Conservation (phyloP, 2,113 vertebrate species). For the Galeopterus variegatus region DNA sequence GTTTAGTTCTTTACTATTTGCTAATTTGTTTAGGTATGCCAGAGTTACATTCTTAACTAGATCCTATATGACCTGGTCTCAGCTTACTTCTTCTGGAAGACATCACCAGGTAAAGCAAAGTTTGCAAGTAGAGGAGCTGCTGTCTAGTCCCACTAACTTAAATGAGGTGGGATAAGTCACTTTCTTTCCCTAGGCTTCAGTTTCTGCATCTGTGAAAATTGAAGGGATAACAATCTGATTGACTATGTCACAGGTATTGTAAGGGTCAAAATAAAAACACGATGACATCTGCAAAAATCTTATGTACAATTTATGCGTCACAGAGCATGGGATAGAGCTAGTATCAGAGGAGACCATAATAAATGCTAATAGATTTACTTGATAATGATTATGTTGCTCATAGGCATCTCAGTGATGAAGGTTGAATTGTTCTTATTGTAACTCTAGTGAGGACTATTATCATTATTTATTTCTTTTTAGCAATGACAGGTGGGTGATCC, state of each 20-base stretch:
- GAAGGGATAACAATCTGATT: background rate
- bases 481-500: background rate
- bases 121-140: background rate
- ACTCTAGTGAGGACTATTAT: background rate
- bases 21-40: background rate
- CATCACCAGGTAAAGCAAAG: background rate
- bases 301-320: background rate
- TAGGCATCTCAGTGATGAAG: background rate
- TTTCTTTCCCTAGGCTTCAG: background rate
- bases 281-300: background rate
- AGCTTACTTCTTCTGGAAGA: background rate
- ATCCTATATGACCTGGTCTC: background rate
- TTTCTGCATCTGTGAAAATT: background rate
- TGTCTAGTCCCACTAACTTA: too few species aligned
- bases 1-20: background rate
- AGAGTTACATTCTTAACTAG: background rate
- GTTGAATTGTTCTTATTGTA: background rate
- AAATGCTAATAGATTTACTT: background rate
- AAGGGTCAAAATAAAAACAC: constrained; percentile 7
- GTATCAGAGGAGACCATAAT: background rate
- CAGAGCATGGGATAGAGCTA: background rate
- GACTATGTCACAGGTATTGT: background rate
- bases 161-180: background rate
- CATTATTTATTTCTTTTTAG: background rate
- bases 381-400: background rate